Base-by-base conservation (phyloP, 2,797 vertebrate genomes). In the Orestias chungarensis region DNA sequence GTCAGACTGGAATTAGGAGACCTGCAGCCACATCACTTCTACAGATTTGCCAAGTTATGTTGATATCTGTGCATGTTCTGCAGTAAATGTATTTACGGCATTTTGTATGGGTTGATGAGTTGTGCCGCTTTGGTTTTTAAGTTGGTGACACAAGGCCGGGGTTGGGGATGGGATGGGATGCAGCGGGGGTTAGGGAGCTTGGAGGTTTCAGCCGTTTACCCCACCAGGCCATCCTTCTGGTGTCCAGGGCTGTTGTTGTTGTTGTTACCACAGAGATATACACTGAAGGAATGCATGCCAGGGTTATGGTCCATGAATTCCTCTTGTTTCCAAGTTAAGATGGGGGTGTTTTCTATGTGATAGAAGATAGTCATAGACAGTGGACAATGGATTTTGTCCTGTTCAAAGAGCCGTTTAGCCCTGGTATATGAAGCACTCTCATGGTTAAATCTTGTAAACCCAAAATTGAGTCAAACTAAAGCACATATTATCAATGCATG, bases 231-330 rank as follows among this genome's bases (percentile, higher is more conserved):
- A 55, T 69, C 65, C 77, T 79, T 78, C 81, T 82, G 76, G 74
- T 71, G 42, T 76, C 71, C 42, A 76, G 55, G 8, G 74, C n/a
- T n/a, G n/a, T n/a, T n/a, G 77, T 87, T 83, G 71, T 83, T 68
- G 71, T 67, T 70, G 91, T 95, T 89, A 73, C 93, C 87, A 86
- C 47, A 79, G 92, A 49, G 86, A 93, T 74, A 35, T 3, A 6
- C 62, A 68, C 44, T 31, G 74, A 77, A 83, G 88, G 93, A 94
- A 94, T 94, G 91, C 62, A 74, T 86, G 89, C 92, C 80, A 87
- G 62, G 65, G 89, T 76, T 89, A 80, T 73, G 75, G 82, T 85
- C 81, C 86, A 92, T 88, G 89, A 87, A 84, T 83, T 87, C 73
- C 74, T 82, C 80, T 85, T 81, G 81, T 88, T 86, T 80, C 59